Base-by-base conservation (phyloP, 2,888 invertebrate species). In the Agonum fuliginosum region DNA sequence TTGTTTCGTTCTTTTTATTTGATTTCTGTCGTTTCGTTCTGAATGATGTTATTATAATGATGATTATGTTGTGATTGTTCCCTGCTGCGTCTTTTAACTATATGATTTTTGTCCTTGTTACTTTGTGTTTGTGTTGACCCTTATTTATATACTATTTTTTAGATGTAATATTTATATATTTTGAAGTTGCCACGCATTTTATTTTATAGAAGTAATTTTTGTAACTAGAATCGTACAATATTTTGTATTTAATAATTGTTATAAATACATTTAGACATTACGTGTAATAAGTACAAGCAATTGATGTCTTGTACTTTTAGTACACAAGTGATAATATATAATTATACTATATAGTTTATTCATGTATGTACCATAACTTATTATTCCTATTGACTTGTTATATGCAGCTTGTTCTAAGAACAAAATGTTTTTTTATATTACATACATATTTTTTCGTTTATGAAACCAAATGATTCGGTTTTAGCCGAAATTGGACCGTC, bases 101-200 rank as follows among this genome's bases (percentile, higher is more conserved):
- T 22, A 34, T 54, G 14, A 27, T 54, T 34, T 72, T 37, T 69
- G 43, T 69, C 22, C 20, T 72, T 54, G 20, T 37, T 72, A 51
- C 37, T 54, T 17, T 20, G 72, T 72, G 72, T 72, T 54, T 72
- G 72, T 54, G 72, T 54, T 72, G 72, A 72, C 30, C 37, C 46
- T 10, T 72, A 72, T 72, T 37, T 72, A 72, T 71, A 30, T 48
- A 58, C 27, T 27, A 71, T 54, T 17, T 27, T 14, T 10, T 70
- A 54, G 34, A 54, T 54, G 19, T 54, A 54, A 72, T 72, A 54
- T 72, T 72, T 54, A 54, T 72, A 37, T 24, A 48, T 48, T 46
- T 72, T 72, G 37, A 51, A 51, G 72, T 72, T 72, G 72, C 72
- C 72, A 72, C 72, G 72, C 72, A 72, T 72, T 72, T 72, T 72